Evolutionary conservation across 2,797 vertebrate genomes (phyloP).

Genomic region (Nyctalus aviator): DNA sequence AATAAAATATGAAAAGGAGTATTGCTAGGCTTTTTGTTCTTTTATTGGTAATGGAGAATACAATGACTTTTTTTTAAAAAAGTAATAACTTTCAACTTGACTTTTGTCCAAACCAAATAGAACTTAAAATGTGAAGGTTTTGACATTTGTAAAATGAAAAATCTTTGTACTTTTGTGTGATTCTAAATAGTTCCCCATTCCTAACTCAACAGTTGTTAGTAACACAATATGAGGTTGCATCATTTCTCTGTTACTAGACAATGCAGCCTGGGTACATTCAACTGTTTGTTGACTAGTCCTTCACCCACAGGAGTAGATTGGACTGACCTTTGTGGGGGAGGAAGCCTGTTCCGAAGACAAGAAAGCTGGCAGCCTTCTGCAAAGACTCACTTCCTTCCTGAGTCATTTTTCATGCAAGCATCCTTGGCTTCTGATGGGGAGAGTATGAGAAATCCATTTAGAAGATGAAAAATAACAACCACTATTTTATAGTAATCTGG

Average conservation of each 20-base stretch:
- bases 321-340: background rate
- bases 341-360: background rate
- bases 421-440: conserved; percentile 46
- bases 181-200: conserved; percentile 46
- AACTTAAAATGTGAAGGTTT: conserved; percentile 59
- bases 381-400: conserved; percentile 69
- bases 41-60: conserved; percentile 24
- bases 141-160: conserved; percentile 63
- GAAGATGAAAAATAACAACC: conserved; percentile 52
- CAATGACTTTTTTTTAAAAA: conserved; percentile 45
- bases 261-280: background rate
- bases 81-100: conserved; percentile 13
- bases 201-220: conserved; percentile 14
- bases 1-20: conserved; percentile 66
- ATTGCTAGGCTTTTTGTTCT: conserved; percentile 40
- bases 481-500: conserved; percentile 42
- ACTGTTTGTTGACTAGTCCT: conserved; percentile 51
- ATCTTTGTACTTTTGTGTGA: conserved; percentile 17
- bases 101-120: conserved; percentile 54
- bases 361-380: conserved; percentile 42
- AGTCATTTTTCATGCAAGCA: conserved; percentile 64
- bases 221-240: conserved; percentile 33
- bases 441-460: conserved; percentile 37
- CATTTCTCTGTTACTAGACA: conserved; percentile 44
- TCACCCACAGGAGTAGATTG: conserved; percentile 9